Evolutionary conservation across 2,113 vertebrate species (phyloP).

Genomic region (Rhagologus leucostigma): DNA sequence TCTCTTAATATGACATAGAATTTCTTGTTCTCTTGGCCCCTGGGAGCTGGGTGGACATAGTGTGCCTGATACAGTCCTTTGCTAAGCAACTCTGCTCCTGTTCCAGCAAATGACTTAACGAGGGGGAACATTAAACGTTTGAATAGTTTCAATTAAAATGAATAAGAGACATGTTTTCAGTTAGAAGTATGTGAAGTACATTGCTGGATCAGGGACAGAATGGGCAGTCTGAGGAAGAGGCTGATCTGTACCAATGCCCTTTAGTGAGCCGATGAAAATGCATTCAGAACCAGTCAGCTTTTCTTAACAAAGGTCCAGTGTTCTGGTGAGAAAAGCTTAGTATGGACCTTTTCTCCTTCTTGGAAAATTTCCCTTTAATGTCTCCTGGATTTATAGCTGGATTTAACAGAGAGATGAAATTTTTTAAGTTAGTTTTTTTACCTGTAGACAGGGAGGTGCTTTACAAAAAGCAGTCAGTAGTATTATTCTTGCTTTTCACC

Average conservation of each 20-base stretch:
- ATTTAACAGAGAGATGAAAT: not conserved
- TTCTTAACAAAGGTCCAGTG: not conserved
- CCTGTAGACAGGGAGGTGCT: not conserved
- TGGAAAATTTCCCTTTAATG: not conserved
- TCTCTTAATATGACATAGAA: not conserved
- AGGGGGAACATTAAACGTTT: not conserved
- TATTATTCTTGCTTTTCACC: not conserved
- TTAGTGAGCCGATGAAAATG: not conserved
- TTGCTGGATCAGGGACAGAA: not conserved
- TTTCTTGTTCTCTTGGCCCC: not conserved
- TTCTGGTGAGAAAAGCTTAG: not conserved
- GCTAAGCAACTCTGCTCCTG: not conserved
- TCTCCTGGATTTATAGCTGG: not conserved
- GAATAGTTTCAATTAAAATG: constrained; percentile 3
- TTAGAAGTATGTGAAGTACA: not conserved
- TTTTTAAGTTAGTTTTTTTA: not conserved
- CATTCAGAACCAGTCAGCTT: not conserved
- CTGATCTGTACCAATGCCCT: not conserved
- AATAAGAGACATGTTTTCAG: not conserved
- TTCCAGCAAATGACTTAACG: not conserved
- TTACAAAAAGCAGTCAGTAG: not conserved
- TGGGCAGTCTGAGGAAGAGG: not conserved
- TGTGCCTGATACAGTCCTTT: not conserved
- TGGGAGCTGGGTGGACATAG: not conserved
- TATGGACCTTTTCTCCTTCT: not conserved